These are phyloP conservation scores for Balanococcus diminutus DNA, from an alignment of 2,888 invertebrate species.

Conservation along the genomic window DNA sequence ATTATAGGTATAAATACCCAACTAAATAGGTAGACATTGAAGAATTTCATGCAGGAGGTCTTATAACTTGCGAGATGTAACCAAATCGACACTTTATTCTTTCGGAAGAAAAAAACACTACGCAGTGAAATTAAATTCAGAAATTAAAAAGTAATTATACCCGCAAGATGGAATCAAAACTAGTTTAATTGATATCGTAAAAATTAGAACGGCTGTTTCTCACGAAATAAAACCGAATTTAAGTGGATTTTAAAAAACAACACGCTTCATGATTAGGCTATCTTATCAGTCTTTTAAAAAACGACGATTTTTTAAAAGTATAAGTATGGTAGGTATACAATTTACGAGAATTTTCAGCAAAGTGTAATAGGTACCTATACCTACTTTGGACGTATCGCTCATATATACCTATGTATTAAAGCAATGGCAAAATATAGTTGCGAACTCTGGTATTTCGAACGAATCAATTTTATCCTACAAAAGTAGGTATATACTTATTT, in stretches of 20 bases:
- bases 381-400: background rate
- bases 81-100: background rate
- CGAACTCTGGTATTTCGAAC: background rate
- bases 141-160: conserved; percentile 29
- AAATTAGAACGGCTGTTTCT: conserved; percentile 14
- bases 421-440: background rate
- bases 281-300: background rate
- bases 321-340: too few relatives aligned
- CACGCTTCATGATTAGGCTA: background rate
- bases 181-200: conserved; percentile 27
- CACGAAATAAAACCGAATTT: conserved; percentile 20
- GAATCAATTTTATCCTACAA: background rate
- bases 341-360: background rate
- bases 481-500: background rate
- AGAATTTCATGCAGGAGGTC: too few relatives aligned
- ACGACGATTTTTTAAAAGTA: background rate
- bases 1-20: too few relatives aligned
- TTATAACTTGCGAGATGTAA: background rate
- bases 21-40: too few relatives aligned
- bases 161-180: background rate
- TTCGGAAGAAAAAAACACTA: background rate
- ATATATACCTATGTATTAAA: too few relatives aligned
- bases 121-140: background rate
- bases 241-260: background rate
- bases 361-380: background rate